A percentile compares a stretch with the other conserved stretches of the same genome.
These are phyloP conservation scores for Centruroides vittatus DNA, from an alignment of 1,140 invertebrate genomes.

Conservation along the genomic window DNA sequence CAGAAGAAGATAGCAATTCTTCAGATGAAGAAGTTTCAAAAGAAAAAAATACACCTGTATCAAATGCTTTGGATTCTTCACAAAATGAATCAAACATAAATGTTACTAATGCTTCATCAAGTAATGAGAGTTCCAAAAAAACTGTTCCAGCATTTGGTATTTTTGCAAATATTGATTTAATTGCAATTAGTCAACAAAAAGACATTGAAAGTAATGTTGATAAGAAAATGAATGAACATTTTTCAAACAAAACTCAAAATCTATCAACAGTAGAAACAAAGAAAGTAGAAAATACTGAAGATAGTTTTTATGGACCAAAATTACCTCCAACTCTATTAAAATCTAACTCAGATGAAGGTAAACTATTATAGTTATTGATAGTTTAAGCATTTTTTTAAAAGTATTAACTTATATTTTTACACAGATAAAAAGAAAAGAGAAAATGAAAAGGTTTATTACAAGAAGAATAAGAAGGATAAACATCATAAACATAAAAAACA, in stretches of 20 bases:
- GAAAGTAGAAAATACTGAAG: not conserved
- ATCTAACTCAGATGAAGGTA: not conserved
- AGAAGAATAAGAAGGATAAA: too few species aligned
- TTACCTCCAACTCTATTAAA: slow-evolving; percentile 4
- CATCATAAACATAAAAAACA: too few species aligned
- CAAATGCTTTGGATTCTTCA: slow-evolving; percentile 20
- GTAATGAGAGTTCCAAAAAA: not conserved
- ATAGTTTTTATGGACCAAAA: slow-evolving; percentile 16
- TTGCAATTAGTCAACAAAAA: slow-evolving; percentile 35
- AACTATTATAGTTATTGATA: too few species aligned
- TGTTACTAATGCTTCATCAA: slow-evolving; percentile 30
- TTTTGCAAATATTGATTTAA: slow-evolving; percentile 55
- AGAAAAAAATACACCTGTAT: slow-evolving; percentile 28
- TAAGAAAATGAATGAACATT: not conserved
- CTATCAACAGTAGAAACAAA: not conserved
- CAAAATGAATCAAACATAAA: slow-evolving; percentile 34
- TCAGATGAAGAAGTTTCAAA: slow-evolving; percentile 21
- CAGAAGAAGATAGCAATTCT: slow-evolving; percentile 34
- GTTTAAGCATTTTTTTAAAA: too few species aligned
- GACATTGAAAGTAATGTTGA: not conserved
- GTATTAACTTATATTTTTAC: too few species aligned
- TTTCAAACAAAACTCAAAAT: not conserved
- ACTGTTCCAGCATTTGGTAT: slow-evolving; percentile 23
- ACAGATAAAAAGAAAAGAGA: too few species aligned
- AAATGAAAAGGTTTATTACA: too few species aligned